Evolutionary conservation across 64 coral and sea anemone species (phyloP), one percentile per base, ranked within the genome.

Genomic region (Anthopleura sola): DNA sequence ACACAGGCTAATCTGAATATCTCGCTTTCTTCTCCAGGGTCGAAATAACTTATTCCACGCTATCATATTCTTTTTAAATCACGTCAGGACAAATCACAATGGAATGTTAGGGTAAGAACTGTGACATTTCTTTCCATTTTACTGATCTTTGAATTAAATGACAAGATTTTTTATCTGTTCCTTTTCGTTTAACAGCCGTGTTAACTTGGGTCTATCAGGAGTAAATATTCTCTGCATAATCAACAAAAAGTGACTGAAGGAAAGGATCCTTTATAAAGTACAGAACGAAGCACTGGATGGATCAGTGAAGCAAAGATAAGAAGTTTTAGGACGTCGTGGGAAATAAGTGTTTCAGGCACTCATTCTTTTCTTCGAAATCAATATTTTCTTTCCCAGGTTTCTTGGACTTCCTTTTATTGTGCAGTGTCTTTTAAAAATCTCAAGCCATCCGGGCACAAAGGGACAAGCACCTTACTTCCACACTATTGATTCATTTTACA

Each of bases 11-110:
- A 14, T 32, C 3, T 71, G 15, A 34, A 12, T 71, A 1, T 2
- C 12, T 7, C 12, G 0, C 12, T 71, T 68, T 82, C 40, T 87
- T 39, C 86, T 91, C 75, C 84, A 97, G 94, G 94, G 94, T 34
- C 94, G 91, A 12, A 97, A 97, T 78, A 97, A 97, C 56, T 33
- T 97, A 21, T 97, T 97, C 78, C 94, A 97, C 74, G 85, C 94
- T 11, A 87, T 92, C 56, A 76, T 97, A 19, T 93, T 97, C 80
- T 97, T 97, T 50, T 89, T 97, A 36, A 87, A 97, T 36, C 94
- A 97, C 44, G 82, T 97, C 62, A 97, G 93, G 62, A 92, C 87
- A 36, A 82, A 97, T 20, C 90, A 92, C 12, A 85, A 97, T 83
- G 94, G 94, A 47, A 97, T 97, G 94, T 44, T 97, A 44, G 94